Evolutionary conservation across 2,888 invertebrate genomes (phyloP), one percentile per base, ranked within the genome.

Genomic region (Epinotia brunnichana): DNA sequence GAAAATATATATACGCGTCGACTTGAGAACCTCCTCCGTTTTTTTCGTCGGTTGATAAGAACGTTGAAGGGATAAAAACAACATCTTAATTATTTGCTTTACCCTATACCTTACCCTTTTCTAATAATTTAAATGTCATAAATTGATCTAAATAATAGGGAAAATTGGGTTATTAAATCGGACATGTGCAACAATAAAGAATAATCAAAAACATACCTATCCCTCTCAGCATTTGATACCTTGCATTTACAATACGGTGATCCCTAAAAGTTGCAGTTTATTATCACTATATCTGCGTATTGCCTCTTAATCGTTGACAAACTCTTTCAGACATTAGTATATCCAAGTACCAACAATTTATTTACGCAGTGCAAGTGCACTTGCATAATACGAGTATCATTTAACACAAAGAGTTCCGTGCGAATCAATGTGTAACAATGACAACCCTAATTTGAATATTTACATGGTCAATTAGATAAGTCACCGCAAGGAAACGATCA

Each of bases 401-500:
- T 70, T 56, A 70, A 35, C 54, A 68, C 62, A 68, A 68, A 48
- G 48, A 51, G 4, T 48, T 70, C 74, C 74, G 75, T 72, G 77
- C 77, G 75, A 75, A 76, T 77, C 61, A 78, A 74, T 76, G 75
- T 75, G 76, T 81, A 77, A 81, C 76, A 77, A 77, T 81, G 80
- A 80, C 69, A 70, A 78, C 70, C 69, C 75, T 77, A 77, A 83
- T 86, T 87, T 85, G 79, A 87, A 90, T 89, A 87, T 80, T 86
- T 85, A 83, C 86, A 88, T 83, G 91, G 91, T 91, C 91, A 91
- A 91, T 91, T 91, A 88, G 86, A 85, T 81, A 83, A 80, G 84
- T 83, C 85, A 89, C 88, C 87, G 81, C 85, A 86, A 76, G 78
- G 78, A 81, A 79, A 63, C 9, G 48, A 62, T 59, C 41, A 73